These are phyloP conservation scores for Eledone cirrhosa DNA, from an alignment of 2,888 invertebrate species.

Conservation along the genomic window DNA sequence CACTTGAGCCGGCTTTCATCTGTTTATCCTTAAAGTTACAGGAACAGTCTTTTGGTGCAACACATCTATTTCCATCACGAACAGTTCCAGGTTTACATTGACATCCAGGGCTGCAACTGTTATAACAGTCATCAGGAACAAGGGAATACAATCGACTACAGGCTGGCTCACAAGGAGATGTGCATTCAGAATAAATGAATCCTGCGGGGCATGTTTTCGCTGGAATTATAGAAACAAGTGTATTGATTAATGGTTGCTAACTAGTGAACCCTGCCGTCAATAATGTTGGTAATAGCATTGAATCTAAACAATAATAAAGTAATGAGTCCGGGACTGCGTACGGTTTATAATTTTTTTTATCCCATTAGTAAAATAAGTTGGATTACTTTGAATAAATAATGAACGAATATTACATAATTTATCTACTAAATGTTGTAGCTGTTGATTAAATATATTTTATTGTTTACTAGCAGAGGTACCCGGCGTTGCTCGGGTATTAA, in stretches of 20 bases:
- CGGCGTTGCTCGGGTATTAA: too few relatives aligned
- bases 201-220: constrained; percentile 33
- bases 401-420: too few relatives aligned
- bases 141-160: constrained; percentile 30
- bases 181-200: constrained; percentile 33
- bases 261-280: too few relatives aligned
- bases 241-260: neutral
- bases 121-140: constrained; percentile 26
- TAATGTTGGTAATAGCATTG: too few relatives aligned
- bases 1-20: constrained; percentile 39
- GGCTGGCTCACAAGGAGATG: constrained; percentile 32
- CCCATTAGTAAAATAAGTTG: too few relatives aligned
- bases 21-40: constrained; percentile 46
- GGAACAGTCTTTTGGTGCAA: constrained; percentile 47
- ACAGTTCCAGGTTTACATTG: constrained; percentile 83
- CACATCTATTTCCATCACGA: constrained; percentile 51
- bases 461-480: too few relatives aligned
- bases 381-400: too few relatives aligned
- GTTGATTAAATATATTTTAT: too few relatives aligned
- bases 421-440: too few relatives aligned
- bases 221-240: constrained; percentile 8
- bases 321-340: too few relatives aligned
- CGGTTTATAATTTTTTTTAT: too few relatives aligned
- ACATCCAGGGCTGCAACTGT: constrained; percentile 83
- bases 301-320: too few relatives aligned